phyloP scores from a whole-genome alignment of 2,888 invertebrate genomes.

The Ormia ochracea region DNA sequence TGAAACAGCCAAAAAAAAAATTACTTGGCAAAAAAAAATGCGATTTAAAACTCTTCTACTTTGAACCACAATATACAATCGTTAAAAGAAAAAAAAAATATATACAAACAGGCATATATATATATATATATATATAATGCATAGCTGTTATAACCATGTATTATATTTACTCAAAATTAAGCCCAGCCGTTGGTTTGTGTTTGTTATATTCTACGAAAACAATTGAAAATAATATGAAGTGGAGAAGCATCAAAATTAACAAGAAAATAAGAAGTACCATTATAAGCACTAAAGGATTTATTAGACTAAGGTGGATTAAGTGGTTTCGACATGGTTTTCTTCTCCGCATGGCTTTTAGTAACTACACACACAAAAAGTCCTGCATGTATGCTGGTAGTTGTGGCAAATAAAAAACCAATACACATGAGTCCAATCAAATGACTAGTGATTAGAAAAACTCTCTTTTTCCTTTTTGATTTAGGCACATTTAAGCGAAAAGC shows the following conservation, averaged over 20 bases:
- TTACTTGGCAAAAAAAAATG: too few relatives aligned
- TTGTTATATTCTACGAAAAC: constrained; percentile 10
- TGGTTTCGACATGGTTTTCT: constrained; percentile 19
- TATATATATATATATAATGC: not conserved
- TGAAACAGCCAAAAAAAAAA: too few relatives aligned
- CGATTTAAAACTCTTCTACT: too few relatives aligned
- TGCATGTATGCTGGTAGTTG: constrained; percentile 18
- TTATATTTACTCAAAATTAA: constrained; percentile 12
- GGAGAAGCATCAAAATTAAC: not conserved
- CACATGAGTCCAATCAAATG: constrained; percentile 36
- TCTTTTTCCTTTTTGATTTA: not conserved
- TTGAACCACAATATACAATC: too few relatives aligned
- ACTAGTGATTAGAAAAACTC: constrained; percentile 24
- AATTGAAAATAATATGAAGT: not conserved
- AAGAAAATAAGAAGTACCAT: constrained; percentile 27
- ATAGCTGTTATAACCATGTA: not conserved
- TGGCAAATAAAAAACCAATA: not conserved
- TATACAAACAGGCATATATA: not conserved
- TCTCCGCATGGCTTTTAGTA: not conserved
- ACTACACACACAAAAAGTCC: not conserved
- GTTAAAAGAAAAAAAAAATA: too few relatives aligned
- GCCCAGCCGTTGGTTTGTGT: not conserved
- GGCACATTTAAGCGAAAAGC: not conserved
- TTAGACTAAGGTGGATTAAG: constrained; percentile 58
- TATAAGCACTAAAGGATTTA: constrained; percentile 46